Base-by-base conservation (phyloP, 2,113 vertebrate genomes). In the Atlantisia rogersi region DNA sequence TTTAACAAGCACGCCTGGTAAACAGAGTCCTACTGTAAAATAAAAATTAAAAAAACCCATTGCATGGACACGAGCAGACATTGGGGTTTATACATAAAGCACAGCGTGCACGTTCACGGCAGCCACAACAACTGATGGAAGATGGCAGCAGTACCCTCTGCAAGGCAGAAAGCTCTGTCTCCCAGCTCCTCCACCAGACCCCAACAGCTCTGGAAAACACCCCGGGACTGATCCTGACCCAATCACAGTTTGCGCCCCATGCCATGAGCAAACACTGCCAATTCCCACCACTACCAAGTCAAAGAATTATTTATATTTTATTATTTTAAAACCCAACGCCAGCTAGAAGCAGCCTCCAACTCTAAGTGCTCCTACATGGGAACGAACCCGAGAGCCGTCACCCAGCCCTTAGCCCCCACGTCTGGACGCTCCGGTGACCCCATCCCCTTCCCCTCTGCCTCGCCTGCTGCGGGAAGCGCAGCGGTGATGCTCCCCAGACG, bases 381-480 rank as follows among this genome's bases (percentile, higher is more conserved):
- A 58, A 16, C 1, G 0, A 58, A 68, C 82, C 76, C 2, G 4
- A 62, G 74, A 82, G 40, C 29, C 2, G 3, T 25, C 21, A 16
- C 29, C 56, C 21, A 68, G 6, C 44, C 16, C 31, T 32, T 22
- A 21, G 35, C 9, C 50, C 37, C 6, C 0, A 0, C 16, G 6
- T 35, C 2, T 46, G 44, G 50, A 40, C 10, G 4, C 29, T 67
- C 16, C 11, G 0, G 1, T 22, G 79, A 55, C 19, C 35, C 29
- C 2, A 0, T 37, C 35, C 18, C 59, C 12, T 28, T 60, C 26
- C 29, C 11, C 31, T 24, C 40, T n/a, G 31, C 59, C 71, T 59
- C 0, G 1, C 12, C 35, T 15, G 26, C 52, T 24, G 29, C 37
- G 68, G 39, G 40, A 87, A 77, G 74, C 1, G 1, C 29, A 20